Conservation (phyloP, 1,140 invertebrate species). For the Proctacanthus coquilletti region DNA sequence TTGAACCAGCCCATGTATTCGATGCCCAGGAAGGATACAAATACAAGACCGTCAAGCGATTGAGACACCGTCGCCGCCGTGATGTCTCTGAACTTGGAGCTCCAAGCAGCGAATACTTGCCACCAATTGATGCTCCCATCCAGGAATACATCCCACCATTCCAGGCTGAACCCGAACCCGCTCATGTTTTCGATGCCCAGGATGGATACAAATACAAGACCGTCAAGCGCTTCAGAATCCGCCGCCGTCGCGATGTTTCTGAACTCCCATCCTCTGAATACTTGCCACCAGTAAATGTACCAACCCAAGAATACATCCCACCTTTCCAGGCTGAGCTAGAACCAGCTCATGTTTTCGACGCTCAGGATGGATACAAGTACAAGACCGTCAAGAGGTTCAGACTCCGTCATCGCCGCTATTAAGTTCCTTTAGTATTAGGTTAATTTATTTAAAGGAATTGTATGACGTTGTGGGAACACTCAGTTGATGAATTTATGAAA, state of each 20-base stretch:
- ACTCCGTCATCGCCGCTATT: too few species aligned
- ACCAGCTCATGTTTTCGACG: too few species aligned
- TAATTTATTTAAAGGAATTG: too few species aligned
- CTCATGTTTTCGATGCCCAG: slow-evolving; percentile 13
- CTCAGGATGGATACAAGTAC: too few species aligned
- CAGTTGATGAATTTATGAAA: too few species aligned
- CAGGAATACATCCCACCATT: slow-evolving; percentile 19
- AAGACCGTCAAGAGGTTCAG: too few species aligned
- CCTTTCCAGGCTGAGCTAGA: too few species aligned
- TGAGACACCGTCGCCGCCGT: slow-evolving; percentile 18
- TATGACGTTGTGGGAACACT: too few species aligned
- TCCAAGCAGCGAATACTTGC: slow-evolving; percentile 16
- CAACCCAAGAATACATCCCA: too few species aligned
- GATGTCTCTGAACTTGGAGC: slow-evolving; percentile 16
- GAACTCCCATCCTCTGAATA: slow-evolving; percentile 22
- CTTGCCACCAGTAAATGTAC: slow-evolving; percentile 24
- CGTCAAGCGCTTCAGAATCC: slow-evolving; percentile 20
- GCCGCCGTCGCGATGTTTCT: slow-evolving; percentile 13
- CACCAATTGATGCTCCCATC: slow-evolving; percentile 12
- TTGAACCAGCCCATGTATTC: too few species aligned
- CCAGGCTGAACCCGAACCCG: slow-evolving; percentile 13
- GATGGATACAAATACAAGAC: slow-evolving; percentile 29
- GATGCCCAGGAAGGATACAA: slow-evolving; percentile 17
- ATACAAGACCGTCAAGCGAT: slow-evolving; percentile 23
- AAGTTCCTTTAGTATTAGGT: too few species aligned